Percentiles rank a stretch among this genome's conserved stretches.
Evolutionary conservation across 1,140 invertebrate species (phyloP).

Genomic region (Drosophila navojoa): DNA sequence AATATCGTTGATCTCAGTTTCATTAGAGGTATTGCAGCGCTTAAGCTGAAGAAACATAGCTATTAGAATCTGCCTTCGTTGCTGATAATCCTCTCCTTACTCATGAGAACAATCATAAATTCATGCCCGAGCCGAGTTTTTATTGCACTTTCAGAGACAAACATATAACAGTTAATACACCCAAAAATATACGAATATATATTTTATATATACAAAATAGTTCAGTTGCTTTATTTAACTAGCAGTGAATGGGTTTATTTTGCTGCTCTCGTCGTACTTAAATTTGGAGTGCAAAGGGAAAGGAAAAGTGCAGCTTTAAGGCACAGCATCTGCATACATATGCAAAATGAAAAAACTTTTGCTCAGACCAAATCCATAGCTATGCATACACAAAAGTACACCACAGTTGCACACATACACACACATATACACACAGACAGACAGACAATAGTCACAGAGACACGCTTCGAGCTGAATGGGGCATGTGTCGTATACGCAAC

Average conservation of each 20-base stretch:
- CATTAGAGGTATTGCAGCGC: too few species aligned
- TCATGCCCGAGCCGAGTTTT: too few species aligned
- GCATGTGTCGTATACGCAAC: conserved; percentile 76
- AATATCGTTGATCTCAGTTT: too few species aligned
- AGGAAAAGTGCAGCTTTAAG: conserved; percentile 70
- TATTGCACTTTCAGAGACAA: too few species aligned
- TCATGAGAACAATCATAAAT: too few species aligned
- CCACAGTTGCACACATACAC: conserved; percentile 13
- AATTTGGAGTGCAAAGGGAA: conserved; percentile 43
- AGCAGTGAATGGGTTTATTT: neutral
- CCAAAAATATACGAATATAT: too few species aligned
- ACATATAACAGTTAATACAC: too few species aligned
- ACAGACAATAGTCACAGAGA: conserved; percentile 25
- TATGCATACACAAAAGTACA: conserved; percentile 34
- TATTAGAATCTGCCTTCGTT: too few species aligned
- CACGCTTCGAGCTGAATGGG: conserved; percentile 34
- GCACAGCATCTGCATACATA: conserved; percentile 48
- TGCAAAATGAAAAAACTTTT: conserved; percentile 69
- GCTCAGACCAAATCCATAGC: conserved; percentile 43
- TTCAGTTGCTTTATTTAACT: neutral
- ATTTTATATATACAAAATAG: too few species aligned
- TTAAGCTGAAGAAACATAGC: too few species aligned
- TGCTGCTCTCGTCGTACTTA: conserved; percentile 8
- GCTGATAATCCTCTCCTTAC: too few species aligned
- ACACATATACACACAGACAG: conserved; percentile 6